These are phyloP conservation scores for Chamaetylas fuelleborni DNA, from an alignment of 2,113 vertebrate species.

Conservation along the genomic window DNA sequence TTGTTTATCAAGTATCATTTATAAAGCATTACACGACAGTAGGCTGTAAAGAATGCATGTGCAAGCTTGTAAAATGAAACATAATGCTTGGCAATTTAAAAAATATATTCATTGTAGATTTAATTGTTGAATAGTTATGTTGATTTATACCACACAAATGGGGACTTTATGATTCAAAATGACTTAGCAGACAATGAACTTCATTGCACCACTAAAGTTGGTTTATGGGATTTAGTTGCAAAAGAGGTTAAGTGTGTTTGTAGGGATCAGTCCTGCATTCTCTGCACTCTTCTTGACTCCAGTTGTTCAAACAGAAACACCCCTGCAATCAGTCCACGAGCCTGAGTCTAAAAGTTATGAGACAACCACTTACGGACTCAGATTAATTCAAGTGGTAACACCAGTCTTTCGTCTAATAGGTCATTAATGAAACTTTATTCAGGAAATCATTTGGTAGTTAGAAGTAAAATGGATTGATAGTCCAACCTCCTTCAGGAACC, in stretches of 20 bases:
- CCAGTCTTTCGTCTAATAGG: neutral
- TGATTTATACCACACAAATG: constrained; percentile 55
- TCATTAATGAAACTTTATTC: neutral
- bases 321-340: neutral
- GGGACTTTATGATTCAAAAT: constrained; percentile 46
- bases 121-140: constrained; percentile 65
- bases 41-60: constrained; percentile 58
- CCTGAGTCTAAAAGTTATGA: neutral
- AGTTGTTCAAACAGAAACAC: neutral
- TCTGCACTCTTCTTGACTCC: neutral
- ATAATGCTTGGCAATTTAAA: constrained; percentile 59
- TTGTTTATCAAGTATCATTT: constrained; percentile 68
- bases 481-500: neutral
- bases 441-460: neutral
- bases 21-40: constrained; percentile 67
- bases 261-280: neutral
- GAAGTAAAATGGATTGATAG: neutral
- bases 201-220: constrained; percentile 11
- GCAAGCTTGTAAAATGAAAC: constrained; percentile 66
- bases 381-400: neutral
- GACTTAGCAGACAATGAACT: constrained; percentile 47
- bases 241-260: neutral
- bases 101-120: constrained; percentile 63
- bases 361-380: neutral
- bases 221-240: constrained; percentile 4